Evolutionary conservation across 2,113 vertebrate species (phyloP), one percentile per base, ranked within the genome.

Genomic region (Todiramphus chloris): DNA sequence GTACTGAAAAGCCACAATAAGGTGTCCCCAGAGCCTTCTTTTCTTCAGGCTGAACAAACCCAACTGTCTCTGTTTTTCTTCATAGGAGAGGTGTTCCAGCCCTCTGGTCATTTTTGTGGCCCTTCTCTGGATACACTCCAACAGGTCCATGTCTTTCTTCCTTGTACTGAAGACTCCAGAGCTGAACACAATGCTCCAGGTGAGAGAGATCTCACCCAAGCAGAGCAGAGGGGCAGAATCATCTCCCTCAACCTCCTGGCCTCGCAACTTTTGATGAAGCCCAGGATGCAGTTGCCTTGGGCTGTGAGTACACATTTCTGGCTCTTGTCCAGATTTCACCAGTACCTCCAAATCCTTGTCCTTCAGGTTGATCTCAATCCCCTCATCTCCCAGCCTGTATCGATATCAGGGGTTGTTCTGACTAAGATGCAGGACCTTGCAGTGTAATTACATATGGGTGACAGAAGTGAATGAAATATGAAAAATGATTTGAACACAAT

Each of bases 221-320:
- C 3, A 3, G 44, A 63, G 30, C 1, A 27, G 9, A 30, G 16
- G 10, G 21, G 4, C 4, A 48, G n/a, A 85, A 58, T 48, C 10
- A 11, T 5, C 16, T 64, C 6, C 30, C 41, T 27, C 3, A 3
- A 8, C 8, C 9, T 70, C 33, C 37, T 76, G 50, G 10, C 35
- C 20, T 31, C 1, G 1, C 2, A 30, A 2, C 5, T 81, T 35
- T 56, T 55, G 27, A 63, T 39, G 15, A 11, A 86, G 28, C 11
- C 16, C 4, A 10, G 19, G 28, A n/a, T 14, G 31, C 0, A 0
- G 7, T 8, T 80, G n/a, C 9, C 28, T 24, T 75, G 44, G 51
- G n/a, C 16, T 69, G 43, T 19, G 44, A 28, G 25, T 4, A 9
- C 5, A 66, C 16, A 13, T 44, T 69, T 37, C 11, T 0, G 1